Evolutionary conservation across 2,888 invertebrate genomes (phyloP).

Genomic region (Heliconius cydno): DNA sequence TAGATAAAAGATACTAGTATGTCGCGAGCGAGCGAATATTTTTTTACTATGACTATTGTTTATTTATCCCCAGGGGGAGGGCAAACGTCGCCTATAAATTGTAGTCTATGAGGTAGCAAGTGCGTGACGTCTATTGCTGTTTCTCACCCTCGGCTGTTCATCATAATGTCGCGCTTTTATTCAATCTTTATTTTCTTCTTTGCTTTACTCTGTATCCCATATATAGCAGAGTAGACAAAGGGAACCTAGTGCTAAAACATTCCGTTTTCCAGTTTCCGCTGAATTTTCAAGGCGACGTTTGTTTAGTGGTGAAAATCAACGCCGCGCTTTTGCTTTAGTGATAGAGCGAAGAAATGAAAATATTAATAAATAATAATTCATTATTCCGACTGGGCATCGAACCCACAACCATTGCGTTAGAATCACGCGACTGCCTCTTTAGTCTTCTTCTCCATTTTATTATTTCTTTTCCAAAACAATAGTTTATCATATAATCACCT

Average conservation of each 20-base stretch:
- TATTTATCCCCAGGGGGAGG: constrained; percentile 52
- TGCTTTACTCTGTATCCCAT: too few relatives aligned
- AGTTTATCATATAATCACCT: constrained; percentile 42
- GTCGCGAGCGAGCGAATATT: constrained; percentile 8
- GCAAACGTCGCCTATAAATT: constrained; percentile 67
- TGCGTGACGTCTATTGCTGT: constrained; percentile 73
- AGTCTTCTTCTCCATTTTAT: constrained; percentile 30
- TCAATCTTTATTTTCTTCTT: constrained; percentile 51
- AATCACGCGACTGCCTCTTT: too few relatives aligned
- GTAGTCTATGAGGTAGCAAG: constrained; percentile 71
- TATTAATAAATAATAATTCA: too few relatives aligned
- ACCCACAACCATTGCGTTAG: too few relatives aligned
- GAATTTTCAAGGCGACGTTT: too few relatives aligned
- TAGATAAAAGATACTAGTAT: not conserved
- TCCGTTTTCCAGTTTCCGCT: too few relatives aligned
- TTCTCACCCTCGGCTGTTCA: constrained; percentile 57
- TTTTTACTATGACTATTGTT: constrained; percentile 29
- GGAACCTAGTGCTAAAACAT: too few relatives aligned
- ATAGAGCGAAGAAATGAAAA: too few relatives aligned
- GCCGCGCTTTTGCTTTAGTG: too few relatives aligned
- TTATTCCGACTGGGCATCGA: too few relatives aligned
- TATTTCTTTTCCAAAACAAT: constrained; percentile 50
- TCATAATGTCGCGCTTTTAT: constrained; percentile 63
- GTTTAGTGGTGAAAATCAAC: too few relatives aligned
- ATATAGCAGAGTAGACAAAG: too few relatives aligned